A percentile compares a stretch with the other conserved stretches of the same genome.
Evolutionary conservation across 64 coral and sea anemone genomes (phyloP).

Genomic region (Orbicella faveolata): DNA sequence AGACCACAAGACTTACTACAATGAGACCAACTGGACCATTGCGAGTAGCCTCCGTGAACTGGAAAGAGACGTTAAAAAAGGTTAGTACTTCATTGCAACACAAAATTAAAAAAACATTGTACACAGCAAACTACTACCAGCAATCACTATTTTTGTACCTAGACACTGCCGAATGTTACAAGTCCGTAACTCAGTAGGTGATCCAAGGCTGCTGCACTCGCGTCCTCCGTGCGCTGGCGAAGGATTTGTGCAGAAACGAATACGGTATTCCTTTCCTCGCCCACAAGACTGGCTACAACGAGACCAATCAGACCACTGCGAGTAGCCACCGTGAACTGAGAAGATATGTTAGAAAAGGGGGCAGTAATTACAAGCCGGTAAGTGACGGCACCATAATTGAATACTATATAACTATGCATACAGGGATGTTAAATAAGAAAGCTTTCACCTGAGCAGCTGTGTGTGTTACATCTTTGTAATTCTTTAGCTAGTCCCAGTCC

Average conservation of each 20-base stretch:
- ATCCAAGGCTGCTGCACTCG: background rate
- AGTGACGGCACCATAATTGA: too few species aligned
- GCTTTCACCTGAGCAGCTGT: too few species aligned
- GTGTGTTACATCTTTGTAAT: too few species aligned
- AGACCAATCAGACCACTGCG: background rate
- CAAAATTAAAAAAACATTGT: too few species aligned
- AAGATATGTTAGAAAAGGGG: too few species aligned
- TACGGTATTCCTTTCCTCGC: slow-evolving; percentile 5
- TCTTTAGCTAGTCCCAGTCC: background rate
- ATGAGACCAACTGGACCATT: background rate
- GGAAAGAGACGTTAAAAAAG: background rate
- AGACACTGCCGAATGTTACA: slow-evolving; percentile 46
- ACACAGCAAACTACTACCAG: too few species aligned
- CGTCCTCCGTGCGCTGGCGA: slow-evolving; percentile 26
- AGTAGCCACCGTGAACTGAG: slow-evolving; percentile 5
- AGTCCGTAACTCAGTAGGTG: background rate
- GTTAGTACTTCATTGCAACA: too few species aligned
- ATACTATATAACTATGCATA: too few species aligned
- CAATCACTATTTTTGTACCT: too few species aligned
- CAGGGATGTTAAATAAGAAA: too few species aligned
- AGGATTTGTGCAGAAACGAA: slow-evolving; percentile 39
- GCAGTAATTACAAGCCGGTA: too few species aligned
- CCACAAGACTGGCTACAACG: slow-evolving; percentile 40
- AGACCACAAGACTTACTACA: too few species aligned
- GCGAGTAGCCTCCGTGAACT: background rate